Percentiles rank a stretch among this genome's conserved stretches.
Conservation (phyloP, 2,888 invertebrate species). For the Diloba caeruleocephala region DNA sequence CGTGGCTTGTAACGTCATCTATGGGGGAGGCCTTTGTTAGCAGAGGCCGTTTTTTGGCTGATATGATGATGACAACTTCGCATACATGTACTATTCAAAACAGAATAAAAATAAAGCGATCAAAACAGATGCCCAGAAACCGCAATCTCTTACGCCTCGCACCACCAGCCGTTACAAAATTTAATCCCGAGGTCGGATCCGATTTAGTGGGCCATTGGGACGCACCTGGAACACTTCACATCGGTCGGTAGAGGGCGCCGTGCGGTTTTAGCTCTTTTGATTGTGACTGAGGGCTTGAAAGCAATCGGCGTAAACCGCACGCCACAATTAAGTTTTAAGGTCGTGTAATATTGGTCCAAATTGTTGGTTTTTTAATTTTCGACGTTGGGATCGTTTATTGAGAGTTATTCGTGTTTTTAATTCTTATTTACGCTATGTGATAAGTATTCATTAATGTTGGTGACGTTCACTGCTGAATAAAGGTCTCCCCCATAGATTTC, state of each 20-base stretch:
- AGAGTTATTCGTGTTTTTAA: slow-evolving; percentile 1
- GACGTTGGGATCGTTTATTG: background rate
- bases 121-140: too few species aligned
- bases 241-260: slow-evolving; percentile 36
- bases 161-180: slow-evolving; percentile 52
- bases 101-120: too few species aligned
- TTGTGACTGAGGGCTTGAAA: slow-evolving; percentile 19
- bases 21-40: too few species aligned
- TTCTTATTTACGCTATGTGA: too few species aligned
- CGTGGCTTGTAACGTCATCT: too few species aligned
- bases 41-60: too few species aligned
- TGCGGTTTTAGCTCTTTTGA: slow-evolving; percentile 40
- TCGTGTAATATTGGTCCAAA: slow-evolving; percentile 10
- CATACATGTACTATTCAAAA: too few species aligned
- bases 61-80: too few species aligned
- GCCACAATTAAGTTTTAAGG: slow-evolving; percentile 38
- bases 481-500: too few species aligned
- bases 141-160: slow-evolving; percentile 4
- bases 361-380: slow-evolving; percentile 8
- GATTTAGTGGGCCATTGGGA: slow-evolving; percentile 63
- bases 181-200: slow-evolving; percentile 60
- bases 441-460: too few species aligned
- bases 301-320: slow-evolving; percentile 35
- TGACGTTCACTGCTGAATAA: too few species aligned
- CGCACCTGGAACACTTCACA: slow-evolving; percentile 45